Evolutionary conservation across 30 jellyfish, hydroid and myxozoan species (phyloP).

Genomic region (Rhopilema esculentum): DNA sequence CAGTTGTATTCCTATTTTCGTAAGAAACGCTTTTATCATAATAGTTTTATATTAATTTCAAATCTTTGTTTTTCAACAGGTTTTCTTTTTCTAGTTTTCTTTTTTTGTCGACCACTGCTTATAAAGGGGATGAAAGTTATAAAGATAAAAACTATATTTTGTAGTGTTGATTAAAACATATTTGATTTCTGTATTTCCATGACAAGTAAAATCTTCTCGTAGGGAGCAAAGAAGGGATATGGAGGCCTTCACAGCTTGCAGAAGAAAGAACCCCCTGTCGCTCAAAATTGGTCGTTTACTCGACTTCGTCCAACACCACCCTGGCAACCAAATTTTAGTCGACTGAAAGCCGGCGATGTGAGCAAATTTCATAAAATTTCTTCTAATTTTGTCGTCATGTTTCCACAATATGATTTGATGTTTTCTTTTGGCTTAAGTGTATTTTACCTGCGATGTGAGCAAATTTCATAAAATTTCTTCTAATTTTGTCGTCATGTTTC

Average conservation of each 20-base stretch:
- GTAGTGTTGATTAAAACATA: not conserved
- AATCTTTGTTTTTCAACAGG: no score
- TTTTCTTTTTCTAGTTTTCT: no score
- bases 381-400: no score
- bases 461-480: no score
- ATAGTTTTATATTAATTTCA: not conserved
- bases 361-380: not conserved
- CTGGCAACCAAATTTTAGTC: constrained; percentile 86
- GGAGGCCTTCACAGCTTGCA: constrained; percentile 39
- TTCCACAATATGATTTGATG: no score
- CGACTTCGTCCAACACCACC: constrained; percentile 98
- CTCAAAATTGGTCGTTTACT: constrained; percentile 89
- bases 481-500: no score
- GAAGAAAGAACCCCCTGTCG: constrained; percentile 78
- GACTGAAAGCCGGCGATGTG: constrained; percentile 73
- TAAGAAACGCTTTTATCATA: not conserved
- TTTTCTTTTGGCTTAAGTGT: no score
- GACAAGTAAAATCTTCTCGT: not conserved
- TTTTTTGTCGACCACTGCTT: no score
- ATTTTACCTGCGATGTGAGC: constrained; percentile 36
- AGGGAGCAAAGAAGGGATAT: constrained; percentile 59
- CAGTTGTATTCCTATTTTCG: not conserved
- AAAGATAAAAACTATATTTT: no score
- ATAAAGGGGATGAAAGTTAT: no score
- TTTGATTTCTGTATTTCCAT: not conserved